Conservation (phyloP, 2,888 invertebrate genomes). For the Lasioglossum figueresi region DNA sequence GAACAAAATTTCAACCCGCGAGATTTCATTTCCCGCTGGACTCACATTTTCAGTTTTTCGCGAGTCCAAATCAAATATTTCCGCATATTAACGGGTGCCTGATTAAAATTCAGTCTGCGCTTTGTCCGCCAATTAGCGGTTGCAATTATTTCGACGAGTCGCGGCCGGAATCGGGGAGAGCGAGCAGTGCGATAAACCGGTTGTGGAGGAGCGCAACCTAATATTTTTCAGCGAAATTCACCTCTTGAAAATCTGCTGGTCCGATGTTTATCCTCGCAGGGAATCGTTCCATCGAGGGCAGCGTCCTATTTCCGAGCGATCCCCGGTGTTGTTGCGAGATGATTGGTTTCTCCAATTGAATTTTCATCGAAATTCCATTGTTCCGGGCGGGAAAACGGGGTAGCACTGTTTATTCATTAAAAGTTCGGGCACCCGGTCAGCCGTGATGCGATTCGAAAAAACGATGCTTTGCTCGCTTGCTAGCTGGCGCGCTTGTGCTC, state of each 20-base stretch:
- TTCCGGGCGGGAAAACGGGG: not conserved
- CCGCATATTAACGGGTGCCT: not conserved
- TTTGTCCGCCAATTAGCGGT: not conserved
- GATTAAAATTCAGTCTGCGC: not conserved
- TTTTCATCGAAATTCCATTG: constrained; percentile 24
- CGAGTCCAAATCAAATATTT: not conserved
- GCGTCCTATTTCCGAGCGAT: constrained; percentile 11
- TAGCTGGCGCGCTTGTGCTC: not conserved
- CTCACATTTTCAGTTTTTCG: not conserved
- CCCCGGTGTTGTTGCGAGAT: constrained; percentile 5
- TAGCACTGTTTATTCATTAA: constrained; percentile 39
- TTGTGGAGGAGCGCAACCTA: not conserved
- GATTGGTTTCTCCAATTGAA: constrained; percentile 30
- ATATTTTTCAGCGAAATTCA: constrained; percentile 6
- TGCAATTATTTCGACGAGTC: not conserved
- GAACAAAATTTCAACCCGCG: not conserved
- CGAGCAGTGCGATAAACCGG: not conserved
- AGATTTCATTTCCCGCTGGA: not conserved
- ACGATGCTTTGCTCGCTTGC: not conserved
- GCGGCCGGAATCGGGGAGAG: not conserved
- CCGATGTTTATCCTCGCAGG: not conserved
- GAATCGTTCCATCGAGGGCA: constrained; percentile 1
- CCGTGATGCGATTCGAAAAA: constrained; percentile 15
- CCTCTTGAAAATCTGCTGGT: not conserved
- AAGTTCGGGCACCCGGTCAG: constrained; percentile 19